Evolutionary conservation across 2,113 vertebrate genomes (phyloP).

Genomic region (Paratilapia polleni): DNA sequence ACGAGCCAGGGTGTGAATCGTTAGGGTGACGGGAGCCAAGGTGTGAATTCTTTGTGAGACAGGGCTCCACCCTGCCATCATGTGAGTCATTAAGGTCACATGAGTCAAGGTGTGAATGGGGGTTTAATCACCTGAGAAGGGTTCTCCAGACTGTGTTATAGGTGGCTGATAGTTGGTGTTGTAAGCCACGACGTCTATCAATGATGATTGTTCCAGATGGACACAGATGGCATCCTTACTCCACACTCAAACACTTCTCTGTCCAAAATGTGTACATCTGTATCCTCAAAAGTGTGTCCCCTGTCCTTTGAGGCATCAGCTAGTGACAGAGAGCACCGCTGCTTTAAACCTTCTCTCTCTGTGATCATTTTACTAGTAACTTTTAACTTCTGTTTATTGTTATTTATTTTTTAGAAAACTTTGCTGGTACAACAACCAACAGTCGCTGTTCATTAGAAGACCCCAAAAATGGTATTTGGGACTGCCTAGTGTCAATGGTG

Average conservation of each 20-base stretch:
- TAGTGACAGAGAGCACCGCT: not conserved
- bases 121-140: not conserved
- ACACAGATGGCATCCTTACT: not conserved
- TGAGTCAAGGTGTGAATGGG: slow-evolving; percentile 1
- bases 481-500: not conserved
- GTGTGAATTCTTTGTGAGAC: not conserved
- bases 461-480: not conserved
- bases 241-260: accelerated
- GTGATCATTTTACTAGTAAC: not conserved
- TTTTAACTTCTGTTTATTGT: not conserved
- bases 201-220: not conserved
- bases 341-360: not conserved
- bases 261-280: not conserved
- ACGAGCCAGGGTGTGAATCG: not conserved
- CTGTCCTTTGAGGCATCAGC: not conserved
- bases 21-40: slow-evolving; percentile 3
- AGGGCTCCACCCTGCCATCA: not conserved
- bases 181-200: not conserved
- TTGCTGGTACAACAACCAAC: not conserved
- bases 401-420: not conserved
- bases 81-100: not conserved
- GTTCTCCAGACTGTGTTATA: not conserved
- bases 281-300: not conserved
- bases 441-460: not conserved
- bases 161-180: not conserved